Percentiles rank a stretch among this genome's conserved stretches.
These are phyloP conservation scores for Phalacrocorax carbo DNA, from an alignment of 2,113 vertebrate genomes.

Conservation along the genomic window DNA sequence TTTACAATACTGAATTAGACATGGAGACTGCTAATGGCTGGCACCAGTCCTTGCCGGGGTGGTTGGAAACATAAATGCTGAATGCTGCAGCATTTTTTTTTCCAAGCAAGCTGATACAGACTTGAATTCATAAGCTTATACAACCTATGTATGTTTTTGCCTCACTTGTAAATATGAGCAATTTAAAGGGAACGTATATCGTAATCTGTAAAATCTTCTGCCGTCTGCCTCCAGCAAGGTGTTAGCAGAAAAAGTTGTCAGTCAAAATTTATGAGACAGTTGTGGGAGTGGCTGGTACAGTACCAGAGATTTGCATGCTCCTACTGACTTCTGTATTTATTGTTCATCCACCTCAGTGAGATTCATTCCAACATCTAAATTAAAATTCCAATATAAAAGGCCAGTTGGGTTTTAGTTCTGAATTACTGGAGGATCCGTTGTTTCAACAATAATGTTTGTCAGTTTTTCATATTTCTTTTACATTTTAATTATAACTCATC, in stretches of 20 bases:
- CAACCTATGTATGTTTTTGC: background rate
- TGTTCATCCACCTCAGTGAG: background rate
- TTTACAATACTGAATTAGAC: background rate
- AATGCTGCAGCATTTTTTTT: background rate
- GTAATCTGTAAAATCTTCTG: background rate
- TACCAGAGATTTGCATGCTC: background rate
- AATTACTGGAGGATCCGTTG: conserved; percentile 41
- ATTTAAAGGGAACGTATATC: background rate
- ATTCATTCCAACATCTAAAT: conserved; percentile 18
- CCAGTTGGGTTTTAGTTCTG: conserved; percentile 48
- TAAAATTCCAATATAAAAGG: conserved; percentile 28
- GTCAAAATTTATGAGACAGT: background rate
- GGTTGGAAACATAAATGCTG: background rate
- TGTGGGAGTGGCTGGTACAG: background rate
- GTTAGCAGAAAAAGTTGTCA: background rate
- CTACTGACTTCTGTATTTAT: background rate
- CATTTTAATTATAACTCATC: conserved; percentile 76
- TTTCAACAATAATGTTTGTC: conserved; percentile 49
- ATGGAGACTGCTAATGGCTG: background rate
- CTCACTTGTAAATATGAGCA: background rate
- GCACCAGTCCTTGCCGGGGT: background rate
- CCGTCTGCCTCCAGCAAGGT: background rate
- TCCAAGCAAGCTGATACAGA: background rate
- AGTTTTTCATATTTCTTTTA: conserved; percentile 71
- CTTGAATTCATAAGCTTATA: background rate